Evolutionary conservation across 2,888 invertebrate species (phyloP).

Genomic region (Mythimna albipuncta): DNA sequence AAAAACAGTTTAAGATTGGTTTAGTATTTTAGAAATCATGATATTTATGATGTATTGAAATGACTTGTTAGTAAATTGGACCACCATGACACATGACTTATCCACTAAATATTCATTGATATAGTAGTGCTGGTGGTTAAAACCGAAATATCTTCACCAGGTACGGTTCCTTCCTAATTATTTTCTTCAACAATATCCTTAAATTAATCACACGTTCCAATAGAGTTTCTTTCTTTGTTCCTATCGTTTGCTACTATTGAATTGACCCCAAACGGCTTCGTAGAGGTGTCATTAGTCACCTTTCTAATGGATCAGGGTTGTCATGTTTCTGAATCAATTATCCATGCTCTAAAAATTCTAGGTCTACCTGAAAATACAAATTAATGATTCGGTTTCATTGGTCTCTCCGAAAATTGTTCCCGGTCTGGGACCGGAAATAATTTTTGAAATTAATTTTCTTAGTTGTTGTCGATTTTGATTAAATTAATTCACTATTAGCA

Average conservation of each 20-base stretch:
- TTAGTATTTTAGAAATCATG: neutral
- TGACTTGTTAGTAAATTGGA: neutral
- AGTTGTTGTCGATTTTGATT: neutral
- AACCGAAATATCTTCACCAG: constrained; percentile 22
- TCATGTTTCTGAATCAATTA: constrained; percentile 48
- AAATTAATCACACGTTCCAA: constrained; percentile 57
- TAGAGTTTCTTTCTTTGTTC: constrained; percentile 39
- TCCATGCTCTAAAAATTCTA: constrained; percentile 36
- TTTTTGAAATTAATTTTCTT: neutral
- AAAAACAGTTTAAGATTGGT: neutral
- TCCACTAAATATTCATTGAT: neutral
- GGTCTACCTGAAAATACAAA: constrained; percentile 22
- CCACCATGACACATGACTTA: neutral
- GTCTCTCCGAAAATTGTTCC: constrained; percentile 4
- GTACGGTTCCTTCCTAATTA: constrained; percentile 31
- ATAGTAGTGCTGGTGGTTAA: neutral
- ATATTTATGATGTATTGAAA: neutral
- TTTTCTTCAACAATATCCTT: constrained; percentile 46
- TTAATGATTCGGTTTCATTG: constrained; percentile 27
- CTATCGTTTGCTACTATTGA: constrained; percentile 38
- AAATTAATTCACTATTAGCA: too few species aligned
- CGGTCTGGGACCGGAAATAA: too few species aligned
- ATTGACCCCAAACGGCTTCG: constrained; percentile 48
- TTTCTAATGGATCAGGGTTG: constrained; percentile 39
- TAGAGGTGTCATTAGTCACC: constrained; percentile 60